Percentiles rank a stretch among this genome's conserved stretches.
Evolutionary conservation across 2,797 vertebrate species (phyloP).

Genomic region (Trachurus trachurus): DNA sequence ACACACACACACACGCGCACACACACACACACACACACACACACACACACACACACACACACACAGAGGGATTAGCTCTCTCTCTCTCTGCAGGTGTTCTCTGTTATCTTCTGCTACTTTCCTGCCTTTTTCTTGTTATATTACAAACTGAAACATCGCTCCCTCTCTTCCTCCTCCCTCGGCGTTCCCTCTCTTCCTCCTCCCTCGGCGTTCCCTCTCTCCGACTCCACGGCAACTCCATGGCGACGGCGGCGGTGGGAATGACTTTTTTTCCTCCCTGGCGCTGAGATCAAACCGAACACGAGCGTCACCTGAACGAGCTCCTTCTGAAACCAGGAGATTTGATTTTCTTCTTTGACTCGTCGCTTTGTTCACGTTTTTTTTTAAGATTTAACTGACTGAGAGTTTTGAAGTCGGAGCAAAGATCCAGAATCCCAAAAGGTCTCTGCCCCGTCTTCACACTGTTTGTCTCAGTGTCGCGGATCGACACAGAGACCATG

Average conservation of each 20-base stretch:
- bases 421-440: no score
- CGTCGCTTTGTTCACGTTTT: no score
- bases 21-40: slow-evolving; percentile 17
- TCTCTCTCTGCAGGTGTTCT: slow-evolving; percentile 30
- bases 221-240: background rate
- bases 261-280: background rate
- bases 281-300: slow-evolving; percentile 23
- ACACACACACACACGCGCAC: background rate
- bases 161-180: background rate
- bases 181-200: no score
- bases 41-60: slow-evolving; percentile 11
- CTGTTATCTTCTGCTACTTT: slow-evolving; percentile 25
- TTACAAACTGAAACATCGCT: slow-evolving; percentile 6
- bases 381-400: no score
- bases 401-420: no score
- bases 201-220: background rate
- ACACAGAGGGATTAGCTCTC: slow-evolving; percentile 22
- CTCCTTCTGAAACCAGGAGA: no score
- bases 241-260: background rate
- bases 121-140: slow-evolving; percentile 29
- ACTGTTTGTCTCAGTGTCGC: no score
- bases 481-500: no score
- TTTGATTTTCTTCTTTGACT: no score
- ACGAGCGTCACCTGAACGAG: background rate
- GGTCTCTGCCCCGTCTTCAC: no score